Conservation (phyloP, 2,888 invertebrate species). For the Rhagonycha lutea region DNA sequence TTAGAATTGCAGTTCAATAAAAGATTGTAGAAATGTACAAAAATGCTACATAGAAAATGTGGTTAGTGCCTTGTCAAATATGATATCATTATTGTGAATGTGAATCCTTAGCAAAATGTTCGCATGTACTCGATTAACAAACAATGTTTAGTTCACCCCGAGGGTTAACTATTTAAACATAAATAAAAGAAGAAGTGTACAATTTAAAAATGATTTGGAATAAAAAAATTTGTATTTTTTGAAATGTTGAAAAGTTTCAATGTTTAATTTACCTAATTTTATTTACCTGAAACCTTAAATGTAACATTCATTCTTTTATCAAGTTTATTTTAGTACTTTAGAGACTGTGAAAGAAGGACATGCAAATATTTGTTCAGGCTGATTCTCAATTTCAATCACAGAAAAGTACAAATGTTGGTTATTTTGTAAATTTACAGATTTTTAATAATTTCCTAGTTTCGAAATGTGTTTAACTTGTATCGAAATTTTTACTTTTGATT, state of each 20-base stretch:
- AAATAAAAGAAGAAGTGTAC: not conserved
- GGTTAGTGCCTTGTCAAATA: conserved; percentile 28
- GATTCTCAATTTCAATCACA: not conserved
- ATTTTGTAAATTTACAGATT: not conserved
- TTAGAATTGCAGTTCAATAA: conserved; percentile 19
- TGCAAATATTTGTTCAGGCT: not conserved
- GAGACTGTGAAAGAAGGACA: not conserved
- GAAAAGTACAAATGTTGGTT: not conserved
- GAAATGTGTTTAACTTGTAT: not conserved
- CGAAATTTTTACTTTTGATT: not conserved
- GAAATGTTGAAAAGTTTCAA: not conserved
- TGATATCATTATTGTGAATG: conserved; percentile 23
- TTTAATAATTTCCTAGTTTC: not conserved
- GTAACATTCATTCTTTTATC: not conserved
- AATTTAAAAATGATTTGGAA: not conserved
- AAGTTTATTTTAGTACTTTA: not conserved
- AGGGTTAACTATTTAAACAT: not conserved
- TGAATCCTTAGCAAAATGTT: conserved; percentile 16
- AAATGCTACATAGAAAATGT: conserved; percentile 22
- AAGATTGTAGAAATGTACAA: conserved; percentile 21
- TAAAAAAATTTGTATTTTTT: not conserved
- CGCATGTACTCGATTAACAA: not conserved
- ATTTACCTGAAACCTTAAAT: not conserved
- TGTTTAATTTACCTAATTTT: not conserved
- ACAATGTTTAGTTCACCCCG: conserved; percentile 8